Base-by-base conservation (phyloP, 2,888 invertebrate genomes). In the Pollenia labialis region DNA sequence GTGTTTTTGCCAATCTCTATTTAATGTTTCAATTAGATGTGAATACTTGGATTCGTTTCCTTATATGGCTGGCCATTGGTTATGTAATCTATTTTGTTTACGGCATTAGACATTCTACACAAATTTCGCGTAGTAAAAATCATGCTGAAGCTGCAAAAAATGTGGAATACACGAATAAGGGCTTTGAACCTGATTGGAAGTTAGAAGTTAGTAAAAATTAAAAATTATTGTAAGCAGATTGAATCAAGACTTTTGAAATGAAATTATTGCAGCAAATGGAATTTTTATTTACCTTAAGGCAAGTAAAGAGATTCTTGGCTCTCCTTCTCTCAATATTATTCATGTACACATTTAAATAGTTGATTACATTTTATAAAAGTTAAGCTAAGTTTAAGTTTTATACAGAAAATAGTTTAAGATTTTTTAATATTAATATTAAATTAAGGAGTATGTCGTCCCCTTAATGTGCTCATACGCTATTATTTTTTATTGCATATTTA, bases 21-120 rank as follows among this genome's bases (percentile, higher is more conserved):
- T 94, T 99, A 75, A 98, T 98, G 98, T 95, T 97, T 90, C 97
- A 98, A 93, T 94, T 99, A 85, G 97, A 97, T 91, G 90, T 94
- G 69, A 95, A 95, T 90, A 98, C 98, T 2, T 98, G 98, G 98
- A 95, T 97, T 81, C 94, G 98, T 90, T 98, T 98, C 94, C 94
- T 95, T 74, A 94, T 97, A n/a, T 99, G 98, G 98, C 95, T 99
- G 89, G 91, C 94, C 10, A 94, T 98, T 84, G 98, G 98, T 95
- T 96, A 97, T 91, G 90, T 95, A 2, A 97, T 98, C 90, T 98
- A 98, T 93, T 97, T 98, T 93, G 92, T 94, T 87, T 98, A 98
- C 91, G 98, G 98, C 60, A 95, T 98, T 81, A 94, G 95, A 60
- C 94, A 98, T 91, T 98, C 98, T 81, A 94, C 94, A 1, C 95